These are phyloP conservation scores for Leptura quadrifasciata DNA, from an alignment of 2,888 invertebrate genomes.

Conservation along the genomic window DNA sequence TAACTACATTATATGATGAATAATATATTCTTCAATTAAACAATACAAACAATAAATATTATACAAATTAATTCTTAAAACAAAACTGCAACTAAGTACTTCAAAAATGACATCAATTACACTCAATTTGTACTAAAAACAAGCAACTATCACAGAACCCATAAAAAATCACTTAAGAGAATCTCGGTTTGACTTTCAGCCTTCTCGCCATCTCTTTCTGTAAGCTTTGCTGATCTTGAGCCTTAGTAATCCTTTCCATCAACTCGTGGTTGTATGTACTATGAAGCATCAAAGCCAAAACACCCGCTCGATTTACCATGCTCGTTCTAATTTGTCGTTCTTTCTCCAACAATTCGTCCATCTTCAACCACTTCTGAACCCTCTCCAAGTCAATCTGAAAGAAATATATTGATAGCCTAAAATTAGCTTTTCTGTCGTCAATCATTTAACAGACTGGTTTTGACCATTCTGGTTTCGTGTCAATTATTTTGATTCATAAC, in stretches of 20 bases:
- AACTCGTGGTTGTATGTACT: conserved; percentile 96
- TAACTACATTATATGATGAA: too few species aligned
- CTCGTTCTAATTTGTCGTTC: conserved; percentile 89
- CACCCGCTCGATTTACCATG: conserved; percentile 89
- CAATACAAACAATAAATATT: too few species aligned
- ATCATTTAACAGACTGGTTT: too few species aligned
- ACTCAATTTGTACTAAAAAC: too few species aligned
- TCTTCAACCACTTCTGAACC: conserved; percentile 92
- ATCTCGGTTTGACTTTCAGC: conserved; percentile 54
- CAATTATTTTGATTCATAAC: too few species aligned
- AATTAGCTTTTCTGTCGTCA: too few species aligned
- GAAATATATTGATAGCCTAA: background rate
- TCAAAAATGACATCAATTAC: too few species aligned
- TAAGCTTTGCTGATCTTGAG: conserved; percentile 75
- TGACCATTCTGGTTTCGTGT: too few species aligned
- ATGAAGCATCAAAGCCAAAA: conserved; percentile 94
- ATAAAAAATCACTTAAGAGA: conserved; percentile 19
- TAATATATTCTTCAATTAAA: too few species aligned
- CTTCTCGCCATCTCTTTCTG: conserved; percentile 73
- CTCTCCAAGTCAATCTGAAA: conserved; percentile 92
- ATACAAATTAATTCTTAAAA: too few species aligned
- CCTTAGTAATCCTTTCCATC: conserved; percentile 83
- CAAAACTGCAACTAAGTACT: too few species aligned
- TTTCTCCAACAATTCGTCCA: conserved; percentile 95
- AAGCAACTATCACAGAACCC: too few species aligned